A percentile compares a stretch with the other conserved stretches of the same genome.
Conservation (phyloP, 2,888 invertebrate species). For the Quadroppia sp. region DNA sequence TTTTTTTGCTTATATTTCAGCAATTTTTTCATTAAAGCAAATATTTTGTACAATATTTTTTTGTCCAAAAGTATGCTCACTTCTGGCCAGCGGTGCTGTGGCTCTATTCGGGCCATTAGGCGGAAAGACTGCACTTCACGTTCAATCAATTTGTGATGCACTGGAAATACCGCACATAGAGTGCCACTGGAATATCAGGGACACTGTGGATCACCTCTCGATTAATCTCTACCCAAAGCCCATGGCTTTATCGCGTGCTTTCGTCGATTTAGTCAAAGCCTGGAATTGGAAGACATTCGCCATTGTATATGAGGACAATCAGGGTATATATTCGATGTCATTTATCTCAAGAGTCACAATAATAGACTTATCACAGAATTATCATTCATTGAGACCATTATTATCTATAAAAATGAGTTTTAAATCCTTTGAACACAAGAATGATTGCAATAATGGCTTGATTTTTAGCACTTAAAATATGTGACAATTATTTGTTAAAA, state of each 20-base stretch:
- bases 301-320: conserved; percentile 81
- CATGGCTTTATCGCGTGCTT: conserved; percentile 55
- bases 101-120: conserved; percentile 79
- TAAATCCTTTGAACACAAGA: conserved; percentile 1
- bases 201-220: conserved; percentile 71
- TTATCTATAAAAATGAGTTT: neutral
- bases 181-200: conserved; percentile 31
- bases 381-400: too few species aligned
- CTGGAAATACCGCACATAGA: conserved; percentile 77
- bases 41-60: neutral
- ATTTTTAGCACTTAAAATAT: too few species aligned
- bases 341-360: too few species aligned
- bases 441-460: conserved; percentile 3
- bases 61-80: conserved; percentile 66
- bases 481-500: too few species aligned
- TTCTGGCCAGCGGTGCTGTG: conserved; percentile 68
- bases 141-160: conserved; percentile 76
- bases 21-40: neutral
- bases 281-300: conserved; percentile 79
- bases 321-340: too few species aligned
- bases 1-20: neutral
- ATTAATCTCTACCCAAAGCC: conserved; percentile 75
- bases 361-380: too few species aligned
- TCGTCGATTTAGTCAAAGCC: conserved; percentile 63
- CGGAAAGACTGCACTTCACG: conserved; percentile 64